Percentiles rank a stretch among this genome's conserved stretches.
phyloP scores from a whole-genome alignment of 1,140 invertebrate genomes.

The Cepaea nemoralis region DNA sequence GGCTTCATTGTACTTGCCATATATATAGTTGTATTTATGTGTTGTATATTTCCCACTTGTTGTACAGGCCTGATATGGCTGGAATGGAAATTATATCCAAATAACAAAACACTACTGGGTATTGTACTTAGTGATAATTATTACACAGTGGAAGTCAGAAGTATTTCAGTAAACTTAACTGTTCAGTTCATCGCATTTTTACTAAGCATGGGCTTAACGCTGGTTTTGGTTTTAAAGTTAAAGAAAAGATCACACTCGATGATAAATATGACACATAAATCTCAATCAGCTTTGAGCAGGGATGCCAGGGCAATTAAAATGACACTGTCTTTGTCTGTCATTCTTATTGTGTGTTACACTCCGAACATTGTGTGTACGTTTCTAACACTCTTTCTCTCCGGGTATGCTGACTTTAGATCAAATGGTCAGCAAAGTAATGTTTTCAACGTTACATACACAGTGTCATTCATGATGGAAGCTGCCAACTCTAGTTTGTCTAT shows the following conservation, averaged over 20 bases:
- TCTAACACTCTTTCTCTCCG: background rate
- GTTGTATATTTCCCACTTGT: background rate
- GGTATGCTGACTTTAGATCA: background rate
- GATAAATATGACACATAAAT: background rate
- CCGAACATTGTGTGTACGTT: background rate
- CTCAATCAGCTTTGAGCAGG: background rate
- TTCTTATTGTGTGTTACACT: background rate
- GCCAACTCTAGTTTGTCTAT: background rate
- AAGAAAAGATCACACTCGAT: background rate
- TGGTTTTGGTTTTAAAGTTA: background rate
- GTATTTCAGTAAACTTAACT: background rate
- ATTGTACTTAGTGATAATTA: background rate
- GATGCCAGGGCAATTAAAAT: background rate
- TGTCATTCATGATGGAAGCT: background rate
- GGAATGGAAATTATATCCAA: background rate
- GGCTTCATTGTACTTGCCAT: background rate
- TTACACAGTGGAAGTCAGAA: background rate
- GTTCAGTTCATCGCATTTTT: background rate
- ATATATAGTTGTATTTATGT: background rate
- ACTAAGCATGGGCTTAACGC: background rate
- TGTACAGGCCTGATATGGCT: background rate
- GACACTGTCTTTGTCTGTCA: background rate
- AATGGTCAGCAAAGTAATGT: background rate
- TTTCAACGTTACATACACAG: background rate
- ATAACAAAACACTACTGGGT: background rate